Evolutionary conservation across 2,113 vertebrate genomes (phyloP), one percentile per base, ranked within the genome.

Genomic region (Acanthisitta chloris): DNA sequence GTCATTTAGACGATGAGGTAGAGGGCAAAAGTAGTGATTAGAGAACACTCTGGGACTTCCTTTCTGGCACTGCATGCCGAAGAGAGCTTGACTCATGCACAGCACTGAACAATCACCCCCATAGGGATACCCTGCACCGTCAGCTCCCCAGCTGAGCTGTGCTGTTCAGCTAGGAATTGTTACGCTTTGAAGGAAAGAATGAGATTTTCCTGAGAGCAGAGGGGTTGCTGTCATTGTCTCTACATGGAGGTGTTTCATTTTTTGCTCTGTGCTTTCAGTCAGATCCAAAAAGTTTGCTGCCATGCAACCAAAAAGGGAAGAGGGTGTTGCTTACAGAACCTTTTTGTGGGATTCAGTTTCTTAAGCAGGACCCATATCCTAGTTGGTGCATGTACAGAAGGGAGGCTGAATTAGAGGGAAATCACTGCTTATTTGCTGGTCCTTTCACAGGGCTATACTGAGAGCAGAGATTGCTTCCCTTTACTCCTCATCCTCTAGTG

Each of bases 111-210:
- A 86, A 10, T 16, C 9, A 1, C 31, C 14, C 66, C 54, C 10
- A 3, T 38, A 3, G 0, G 0, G 52, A 23, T 29, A 45, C 18
- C 2, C 2, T 20, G 43, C 23, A 3, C 71, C 21, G 4, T 15
- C 33, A 20, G 57, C 48, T 83, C 48, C 43, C 24, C 17, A 28
- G 10, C 38, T 54, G 25, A 64, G 23, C 80, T 19, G 17, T 28
- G 45, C 36, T 48, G 1, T 48, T 83, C 45, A 73, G n/a, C n/a
- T 40, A 46, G 64, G 69, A 72, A 21, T 24, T 19, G 14, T 1
- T 31, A 8, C 1, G 26, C 57, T 64, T 31, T 58, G 9, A 71
- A 88, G 51, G 51, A 36, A 51, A 48, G 57, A 42, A 20, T 3
- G 5, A 51, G 24, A 18, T 24, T 82, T 70, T 36, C 70, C 61